Evolutionary conservation across 1,140 invertebrate genomes (phyloP).

Genomic region (Parasteatoda tepidariorum): DNA sequence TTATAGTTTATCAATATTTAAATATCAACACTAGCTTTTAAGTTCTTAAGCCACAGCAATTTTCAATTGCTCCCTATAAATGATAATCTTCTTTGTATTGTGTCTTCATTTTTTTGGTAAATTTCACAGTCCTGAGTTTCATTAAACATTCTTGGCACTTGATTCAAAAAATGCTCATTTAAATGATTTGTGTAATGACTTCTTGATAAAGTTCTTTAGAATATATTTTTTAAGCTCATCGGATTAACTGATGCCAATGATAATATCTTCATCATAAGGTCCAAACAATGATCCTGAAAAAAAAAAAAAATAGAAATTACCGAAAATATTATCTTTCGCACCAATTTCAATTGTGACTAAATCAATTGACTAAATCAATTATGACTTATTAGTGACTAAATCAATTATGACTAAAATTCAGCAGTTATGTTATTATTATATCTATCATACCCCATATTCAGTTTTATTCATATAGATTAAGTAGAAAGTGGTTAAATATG

Average conservation of each 20-base stretch:
- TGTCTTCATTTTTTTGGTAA: not conserved
- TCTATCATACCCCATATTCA: too few relatives aligned
- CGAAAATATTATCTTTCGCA: too few relatives aligned
- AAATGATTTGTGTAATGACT: constrained; percentile 35
- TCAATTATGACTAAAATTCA: too few relatives aligned
- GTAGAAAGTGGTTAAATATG: too few relatives aligned
- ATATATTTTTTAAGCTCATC: constrained; percentile 56
- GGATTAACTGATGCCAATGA: constrained; percentile 47
- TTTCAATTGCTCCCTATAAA: not conserved
- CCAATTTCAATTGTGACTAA: too few relatives aligned
- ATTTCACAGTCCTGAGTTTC: constrained; percentile 37
- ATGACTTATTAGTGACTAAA: too few relatives aligned
- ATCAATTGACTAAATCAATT: too few relatives aligned
- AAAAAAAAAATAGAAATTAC: not conserved
- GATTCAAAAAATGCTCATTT: not conserved
- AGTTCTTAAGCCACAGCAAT: not conserved
- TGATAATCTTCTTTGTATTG: constrained; percentile 1
- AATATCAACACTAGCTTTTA: not conserved
- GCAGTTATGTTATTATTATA: too few relatives aligned
- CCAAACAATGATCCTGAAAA: constrained; percentile 29
- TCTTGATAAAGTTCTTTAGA: constrained; percentile 21
- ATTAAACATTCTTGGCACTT: constrained; percentile 18
- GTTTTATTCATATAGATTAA: too few relatives aligned
- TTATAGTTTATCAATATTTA: not conserved
- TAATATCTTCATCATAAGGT: constrained; percentile 7